Base-by-base conservation (phyloP, 2,888 invertebrate species). In the Caenorhabditis zanzibari region DNA sequence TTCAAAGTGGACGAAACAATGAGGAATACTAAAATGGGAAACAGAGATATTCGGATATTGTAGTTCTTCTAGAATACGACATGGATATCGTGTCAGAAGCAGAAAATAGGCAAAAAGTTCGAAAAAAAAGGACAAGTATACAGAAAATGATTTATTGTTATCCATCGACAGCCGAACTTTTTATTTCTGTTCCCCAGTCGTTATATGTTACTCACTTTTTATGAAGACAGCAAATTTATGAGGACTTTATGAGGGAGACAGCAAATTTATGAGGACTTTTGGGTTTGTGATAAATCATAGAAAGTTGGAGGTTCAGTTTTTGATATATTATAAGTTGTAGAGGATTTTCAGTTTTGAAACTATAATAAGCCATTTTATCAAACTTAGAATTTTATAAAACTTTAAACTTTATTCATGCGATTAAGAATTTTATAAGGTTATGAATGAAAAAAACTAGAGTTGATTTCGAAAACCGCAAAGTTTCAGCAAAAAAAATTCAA, bases 121-220 rank as follows among this genome's bases (percentile, higher is more conserved):
- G 16, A 54, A 26, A 54, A 19, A 44, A 52, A 52, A 12, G 49
- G 6, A 16, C n/a, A 54, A 16, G 38, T 56, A 56, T 35, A 56
- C 41, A 47, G 68, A 52, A 22, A 28, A 69, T 58, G 71, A 71
- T 71, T 71, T 71, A 71, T 71, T 71, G 44, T 56, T 44, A 58
- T 71, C 44, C 56, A 54, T 2, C 41, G 10, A 24, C 52, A 22
- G 35, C 32, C 1, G 16, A n/a, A 24, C 10, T 19, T 69, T 69
- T 56, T 69, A 26, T 22, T 1, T 49, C 28, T 16, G 16, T 32
- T 41, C 41, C 41, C 12, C 7, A 44, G 47, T 58, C 47, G 14
- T 44, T 64, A 5, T 7, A n/a, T n/a, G 4, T 49, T 56, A 47
- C 47, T 47, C 47, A 47, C 47, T 56, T 69, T 41, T 24, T 69